Evolutionary conservation across 30 jellyfish, hydroid and myxozoan species (phyloP), one percentile per base, ranked within the genome.

Genomic region (Aurelia aurita): DNA sequence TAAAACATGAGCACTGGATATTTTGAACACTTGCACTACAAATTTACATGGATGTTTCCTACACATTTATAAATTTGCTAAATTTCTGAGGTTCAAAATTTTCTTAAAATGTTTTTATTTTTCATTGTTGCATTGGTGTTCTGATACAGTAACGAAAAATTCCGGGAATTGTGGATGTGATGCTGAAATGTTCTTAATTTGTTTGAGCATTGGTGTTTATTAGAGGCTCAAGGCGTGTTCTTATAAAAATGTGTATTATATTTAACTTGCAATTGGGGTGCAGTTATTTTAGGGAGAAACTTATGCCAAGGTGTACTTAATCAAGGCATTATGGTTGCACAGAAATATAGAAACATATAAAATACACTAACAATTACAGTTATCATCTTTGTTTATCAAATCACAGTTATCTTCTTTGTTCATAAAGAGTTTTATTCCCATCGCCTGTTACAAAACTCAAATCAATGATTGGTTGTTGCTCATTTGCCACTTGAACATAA

Each of bases 351-450:
- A 47, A 47, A 47, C 10, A 47, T 47, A 47, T 47, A 47, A 8
- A 47, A 47, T 8, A 47, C 16, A 47, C 16, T 8, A 47, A 10
- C 10, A 8, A 47, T 10, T 47, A 47, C 59, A 47, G 59, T 47
- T 47, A 47, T 47, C 59, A 47, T 47, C 59, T 47, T 8, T 47
- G 59, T 47, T 47, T 47, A 47, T 47, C 59, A 59, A 59, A 9
- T 59, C 25, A 20, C 32, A 59, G 27, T 59, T 59, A 59, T 59
- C 13, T 59, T 59, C 72, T 59, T 59, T 59, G 72, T 25, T 59
- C 25, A 25, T 59, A 59, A 20, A 59, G 72, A 59, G 32, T n/a
- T 59, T 59, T 59, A 59, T 59, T 59, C 32, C 72, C 72, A 59
- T 59, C 72, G 32, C 32, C 72, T 59, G 22, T 59, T 8, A 59